Percentiles rank a stretch among this genome's conserved stretches.
These are phyloP conservation scores for Clepsis dumicolana DNA, from an alignment of 2,888 invertebrate genomes.

Conservation along the genomic window DNA sequence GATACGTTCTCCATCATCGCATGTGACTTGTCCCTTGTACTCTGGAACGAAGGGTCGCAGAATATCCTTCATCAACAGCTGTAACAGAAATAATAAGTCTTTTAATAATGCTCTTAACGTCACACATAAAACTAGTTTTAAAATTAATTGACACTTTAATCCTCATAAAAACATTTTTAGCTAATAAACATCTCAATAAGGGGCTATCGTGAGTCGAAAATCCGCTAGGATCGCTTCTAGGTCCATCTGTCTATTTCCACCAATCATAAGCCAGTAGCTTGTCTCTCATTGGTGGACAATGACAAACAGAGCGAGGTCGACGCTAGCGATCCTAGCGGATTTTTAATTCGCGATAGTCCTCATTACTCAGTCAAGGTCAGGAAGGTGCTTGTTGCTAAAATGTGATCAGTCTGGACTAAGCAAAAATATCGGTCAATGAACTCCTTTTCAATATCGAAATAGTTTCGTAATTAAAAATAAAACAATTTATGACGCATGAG, in stretches of 20 bases:
- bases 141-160: no score
- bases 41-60: constrained; percentile 96
- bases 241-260: no score
- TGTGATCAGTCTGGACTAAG: background rate
- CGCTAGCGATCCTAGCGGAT: no score
- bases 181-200: background rate
- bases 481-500: constrained; percentile 39
- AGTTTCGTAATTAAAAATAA: constrained; percentile 40
- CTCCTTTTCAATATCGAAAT: constrained; percentile 33
- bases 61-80: constrained; percentile 94
- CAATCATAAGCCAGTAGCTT: no score
- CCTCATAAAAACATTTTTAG: no score
- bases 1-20: constrained; percentile 92
- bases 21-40: constrained; percentile 94
- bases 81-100: constrained; percentile 54
- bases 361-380: background rate
- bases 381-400: background rate
- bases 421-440: constrained; percentile 35
- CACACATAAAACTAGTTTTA: background rate
- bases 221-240: no score
- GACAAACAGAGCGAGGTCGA: no score
- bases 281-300: no score
- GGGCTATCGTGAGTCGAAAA: no score
- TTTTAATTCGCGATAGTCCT: no score
- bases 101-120: background rate